Evolutionary conservation across 2,888 invertebrate genomes (phyloP), one percentile per base, ranked within the genome.

Genomic region (Xestia ashworthii): DNA sequence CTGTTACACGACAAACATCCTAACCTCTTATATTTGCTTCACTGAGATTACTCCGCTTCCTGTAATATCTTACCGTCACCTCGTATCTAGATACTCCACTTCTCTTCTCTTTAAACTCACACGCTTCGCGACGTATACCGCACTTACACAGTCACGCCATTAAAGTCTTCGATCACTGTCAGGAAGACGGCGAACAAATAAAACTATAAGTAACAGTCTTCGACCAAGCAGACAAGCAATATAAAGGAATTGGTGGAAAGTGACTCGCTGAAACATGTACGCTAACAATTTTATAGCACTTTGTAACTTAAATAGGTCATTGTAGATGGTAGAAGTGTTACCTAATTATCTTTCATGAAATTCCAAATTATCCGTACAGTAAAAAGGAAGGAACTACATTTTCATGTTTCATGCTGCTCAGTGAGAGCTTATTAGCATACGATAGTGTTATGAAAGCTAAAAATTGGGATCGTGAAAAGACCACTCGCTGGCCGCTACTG

Each of bases 401-500:
- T 90, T 83, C 76, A 88, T 87, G 88, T 90, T 91, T 89, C 88
- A 88, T 87, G 81, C 82, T 84, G 82, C 87, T 90, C 90, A 88
- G 86, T 82, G 89, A 90, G 91, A 87, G 90, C 93, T 93, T 94
- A 94, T 95, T 94, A 94, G 92, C 94, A 94, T 95, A 93, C 91
- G 91, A 94, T 94, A 90, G 90, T 89, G 89, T 90, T 92, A 88
- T 92, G 89, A 93, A 94, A 93, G 91, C 90, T 91, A 92, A 92
- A 93, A 94, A 93, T 93, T 91, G 88, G 89, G 89, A 89, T 90
- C 86, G 87, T 91, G 89, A 91, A 93, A 92, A 91, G 91, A 91
- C 87, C 88, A 88, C 88, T 89, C 87, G 85, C 87, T 88, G 86
- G 81, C 88, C 84, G 88, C 91, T 90, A 92, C 93, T 93, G 92